Conservation (phyloP, 2,113 vertebrate species). For the Xyliphius kryptos region DNA sequence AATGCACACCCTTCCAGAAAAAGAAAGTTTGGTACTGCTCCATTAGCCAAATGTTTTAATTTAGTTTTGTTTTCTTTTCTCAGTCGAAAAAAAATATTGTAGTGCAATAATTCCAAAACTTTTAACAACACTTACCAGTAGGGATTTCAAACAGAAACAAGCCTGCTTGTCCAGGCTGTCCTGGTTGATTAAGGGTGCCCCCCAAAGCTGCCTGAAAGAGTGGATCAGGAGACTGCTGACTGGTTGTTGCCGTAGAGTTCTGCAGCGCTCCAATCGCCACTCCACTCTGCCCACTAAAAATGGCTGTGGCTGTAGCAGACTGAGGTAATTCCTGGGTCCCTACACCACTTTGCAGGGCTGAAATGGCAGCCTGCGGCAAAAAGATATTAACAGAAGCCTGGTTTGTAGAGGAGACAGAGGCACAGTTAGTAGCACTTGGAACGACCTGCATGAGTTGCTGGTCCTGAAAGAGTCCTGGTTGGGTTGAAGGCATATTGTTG, state of each 20-base stretch:
- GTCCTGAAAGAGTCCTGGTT: constrained; percentile 81
- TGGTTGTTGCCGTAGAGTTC: constrained; percentile 65
- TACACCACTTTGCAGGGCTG: constrained; percentile 78
- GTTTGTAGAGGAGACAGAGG: constrained; percentile 47
- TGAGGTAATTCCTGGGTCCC: constrained; percentile 81
- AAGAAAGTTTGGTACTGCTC: too few species aligned
- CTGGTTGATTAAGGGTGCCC: constrained; percentile 75
- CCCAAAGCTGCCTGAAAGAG: constrained; percentile 81
- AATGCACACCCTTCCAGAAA: too few species aligned
- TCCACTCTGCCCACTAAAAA: constrained; percentile 80
- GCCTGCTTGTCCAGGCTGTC: constrained; percentile 78
- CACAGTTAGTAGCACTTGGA: constrained; percentile 66
- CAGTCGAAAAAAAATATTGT: too few species aligned
- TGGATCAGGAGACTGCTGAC: constrained; percentile 68
- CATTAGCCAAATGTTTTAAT: too few species aligned
- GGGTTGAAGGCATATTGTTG: constrained; percentile 66
- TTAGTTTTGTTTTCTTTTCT: too few species aligned
- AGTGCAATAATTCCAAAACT: too few species aligned
- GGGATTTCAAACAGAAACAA: constrained; percentile 95
- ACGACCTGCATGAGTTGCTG: constrained; percentile 92
- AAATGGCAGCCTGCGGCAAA: constrained; percentile 85
- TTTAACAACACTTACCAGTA: constrained; percentile 74
- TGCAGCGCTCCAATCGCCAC: constrained; percentile 71
- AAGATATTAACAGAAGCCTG: constrained; percentile 84
- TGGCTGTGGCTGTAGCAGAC: constrained; percentile 61